A percentile compares a stretch with the other conserved stretches of the same genome.
phyloP scores from a whole-genome alignment of 1,140 invertebrate genomes.

The Prorops nasuta region DNA sequence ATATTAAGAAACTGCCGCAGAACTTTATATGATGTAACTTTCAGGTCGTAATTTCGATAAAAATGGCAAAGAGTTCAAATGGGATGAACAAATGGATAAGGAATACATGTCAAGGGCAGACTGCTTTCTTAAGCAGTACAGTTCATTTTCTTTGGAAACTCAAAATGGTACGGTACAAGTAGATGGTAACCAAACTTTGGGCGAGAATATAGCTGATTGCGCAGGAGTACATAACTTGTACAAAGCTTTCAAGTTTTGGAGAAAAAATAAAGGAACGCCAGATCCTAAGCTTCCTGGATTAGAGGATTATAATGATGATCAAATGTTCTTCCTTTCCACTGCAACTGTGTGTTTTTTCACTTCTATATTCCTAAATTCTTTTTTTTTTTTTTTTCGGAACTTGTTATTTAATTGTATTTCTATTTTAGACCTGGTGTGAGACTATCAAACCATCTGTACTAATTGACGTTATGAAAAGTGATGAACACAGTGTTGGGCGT shows the following conservation, averaged over 20 bases:
- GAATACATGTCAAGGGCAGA: neutral
- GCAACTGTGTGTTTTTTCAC: neutral
- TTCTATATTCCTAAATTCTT: no score
- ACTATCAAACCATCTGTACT: constrained; percentile 1
- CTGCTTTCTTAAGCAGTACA: neutral
- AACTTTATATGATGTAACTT: no score
- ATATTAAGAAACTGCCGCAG: no score
- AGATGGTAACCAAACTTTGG: neutral
- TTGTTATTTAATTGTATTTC: neutral
- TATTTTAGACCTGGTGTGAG: constrained; percentile 9
- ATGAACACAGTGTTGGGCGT: constrained; percentile 10
- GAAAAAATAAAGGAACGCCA: neutral
- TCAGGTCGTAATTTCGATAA: no score
- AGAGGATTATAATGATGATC: constrained; percentile 3
- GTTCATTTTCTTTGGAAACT: neutral
- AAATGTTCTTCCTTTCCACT: constrained; percentile 4
- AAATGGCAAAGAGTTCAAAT: neutral
- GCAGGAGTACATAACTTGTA: neutral
- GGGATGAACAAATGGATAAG: neutral
- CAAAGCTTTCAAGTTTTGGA: neutral
- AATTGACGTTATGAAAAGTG: neutral
- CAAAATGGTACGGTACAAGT: no score
- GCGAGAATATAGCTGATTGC: neutral
- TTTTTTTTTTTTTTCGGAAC: no score
- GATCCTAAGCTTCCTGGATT: constrained; percentile 1